Conservation (phyloP, 2,113 vertebrate species). For the Corydoras maculifer region DNA sequence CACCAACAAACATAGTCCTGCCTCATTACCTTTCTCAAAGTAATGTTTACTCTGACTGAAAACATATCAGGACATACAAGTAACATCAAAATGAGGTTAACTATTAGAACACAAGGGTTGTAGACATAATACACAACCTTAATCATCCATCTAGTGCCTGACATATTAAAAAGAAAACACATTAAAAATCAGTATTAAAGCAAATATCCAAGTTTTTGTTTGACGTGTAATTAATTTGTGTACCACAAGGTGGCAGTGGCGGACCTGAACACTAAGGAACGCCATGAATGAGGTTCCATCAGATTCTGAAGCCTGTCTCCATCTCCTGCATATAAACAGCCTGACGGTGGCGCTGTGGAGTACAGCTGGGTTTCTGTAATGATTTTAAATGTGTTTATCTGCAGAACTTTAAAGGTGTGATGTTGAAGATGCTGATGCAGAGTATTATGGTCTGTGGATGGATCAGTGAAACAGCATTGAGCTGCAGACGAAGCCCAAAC, state of each 20-base stretch:
- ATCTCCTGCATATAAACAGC: slow-evolving; percentile 18
- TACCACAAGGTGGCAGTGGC: slow-evolving; percentile 45
- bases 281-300: slow-evolving; percentile 54
- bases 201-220: not conserved
- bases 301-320: slow-evolving; percentile 40
- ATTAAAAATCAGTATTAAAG: not conserved
- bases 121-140: no score
- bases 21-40: no score
- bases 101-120: no score
- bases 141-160: no score
- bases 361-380: slow-evolving; percentile 12
- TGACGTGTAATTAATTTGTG: not conserved
- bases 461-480: slow-evolving; percentile 17
- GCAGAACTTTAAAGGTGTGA: not conserved
- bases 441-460: slow-evolving; percentile 24
- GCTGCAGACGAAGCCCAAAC: slow-evolving; percentile 19
- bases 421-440: slow-evolving; percentile 9
- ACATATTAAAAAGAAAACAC: not conserved
- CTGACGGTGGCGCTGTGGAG: slow-evolving; percentile 4
- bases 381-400: not conserved
- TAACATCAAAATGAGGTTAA: no score
- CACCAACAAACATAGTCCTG: no score
- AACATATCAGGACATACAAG: no score
- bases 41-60: no score
- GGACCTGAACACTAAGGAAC: slow-evolving; percentile 24